phyloP scores from a whole-genome alignment of 2,888 invertebrate genomes.

The Platycheirus rosarum region DNA sequence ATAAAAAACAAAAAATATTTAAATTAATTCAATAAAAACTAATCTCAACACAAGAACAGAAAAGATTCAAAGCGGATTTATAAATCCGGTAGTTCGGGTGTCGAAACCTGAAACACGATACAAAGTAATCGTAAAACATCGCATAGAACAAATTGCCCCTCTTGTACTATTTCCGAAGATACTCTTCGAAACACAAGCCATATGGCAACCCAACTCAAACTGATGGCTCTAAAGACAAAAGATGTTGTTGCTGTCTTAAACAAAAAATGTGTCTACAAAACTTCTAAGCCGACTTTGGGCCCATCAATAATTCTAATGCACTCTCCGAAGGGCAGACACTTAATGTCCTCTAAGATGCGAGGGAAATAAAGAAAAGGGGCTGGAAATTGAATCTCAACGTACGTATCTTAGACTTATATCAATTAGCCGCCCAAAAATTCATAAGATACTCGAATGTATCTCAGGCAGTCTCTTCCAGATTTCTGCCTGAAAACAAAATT shows the following conservation, averaged over 20 bases:
- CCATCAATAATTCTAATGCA: conserved; percentile 72
- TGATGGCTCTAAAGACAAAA: conserved; percentile 50
- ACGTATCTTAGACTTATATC: conserved; percentile 64
- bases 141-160: conserved; percentile 63
- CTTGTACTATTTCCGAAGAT: conserved; percentile 37
- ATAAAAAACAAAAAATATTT: conserved; percentile 65
- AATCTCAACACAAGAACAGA: too few species aligned
- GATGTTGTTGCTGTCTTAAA: conserved; percentile 36
- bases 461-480: neutral
- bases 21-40: conserved; percentile 50
- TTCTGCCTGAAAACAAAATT: conserved; percentile 41
- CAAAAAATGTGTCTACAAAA: conserved; percentile 32
- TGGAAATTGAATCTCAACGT: conserved; percentile 60
- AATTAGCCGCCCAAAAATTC: conserved; percentile 64
- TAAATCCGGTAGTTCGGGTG: conserved; percentile 62
- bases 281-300: conserved; percentile 58
- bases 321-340: conserved; percentile 43
- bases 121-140: conserved; percentile 69
- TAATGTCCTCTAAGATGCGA: conserved; percentile 13
- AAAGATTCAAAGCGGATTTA: conserved; percentile 19
- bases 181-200: conserved; percentile 21
- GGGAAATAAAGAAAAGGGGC: conserved; percentile 17
- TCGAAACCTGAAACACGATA: conserved; percentile 48
- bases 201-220: conserved; percentile 61
- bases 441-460: conserved; percentile 43